A percentile compares a stretch with the other conserved stretches of the same genome.
Conservation (phyloP, 2,113 vertebrate species). For the Aphyosemion australe region DNA sequence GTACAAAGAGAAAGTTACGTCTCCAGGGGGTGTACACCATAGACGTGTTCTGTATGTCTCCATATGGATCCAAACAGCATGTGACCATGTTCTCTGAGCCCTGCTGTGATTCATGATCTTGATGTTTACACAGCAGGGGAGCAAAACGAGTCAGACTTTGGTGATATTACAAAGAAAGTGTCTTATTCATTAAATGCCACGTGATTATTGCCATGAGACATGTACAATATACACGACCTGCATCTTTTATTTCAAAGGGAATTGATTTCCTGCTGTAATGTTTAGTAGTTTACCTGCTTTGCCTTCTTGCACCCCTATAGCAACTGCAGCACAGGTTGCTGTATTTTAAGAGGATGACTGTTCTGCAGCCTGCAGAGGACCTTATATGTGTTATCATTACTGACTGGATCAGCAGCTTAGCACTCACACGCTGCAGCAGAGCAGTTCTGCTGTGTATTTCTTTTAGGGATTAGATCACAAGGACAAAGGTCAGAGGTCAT, state of each 20-base stretch:
- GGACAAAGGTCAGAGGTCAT: neutral
- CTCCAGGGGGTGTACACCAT: neutral
- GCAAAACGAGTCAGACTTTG: neutral
- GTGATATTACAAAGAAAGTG: neutral
- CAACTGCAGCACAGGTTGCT: neutral
- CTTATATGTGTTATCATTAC: constrained; percentile 36
- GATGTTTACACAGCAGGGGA: neutral
- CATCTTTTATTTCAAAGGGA: neutral
- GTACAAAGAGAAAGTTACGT: neutral
- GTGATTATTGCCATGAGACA: neutral
- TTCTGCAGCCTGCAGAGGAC: neutral
- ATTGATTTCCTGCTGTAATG: neutral
- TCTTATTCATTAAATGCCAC: constrained; percentile 12
- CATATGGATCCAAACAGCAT: neutral
- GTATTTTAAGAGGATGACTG: constrained; percentile 1
- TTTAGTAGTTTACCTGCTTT: neutral
- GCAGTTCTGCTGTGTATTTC: constrained; percentile 37
- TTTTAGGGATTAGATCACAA: neutral
- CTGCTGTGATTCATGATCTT: neutral
- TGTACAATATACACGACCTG: neutral
- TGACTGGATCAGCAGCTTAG: constrained; percentile 49
- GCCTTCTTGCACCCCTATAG: neutral
- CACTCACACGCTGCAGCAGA: constrained; percentile 24
- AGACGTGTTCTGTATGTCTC: neutral
- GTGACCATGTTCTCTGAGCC: neutral